These are phyloP conservation scores for Perccottus glenii DNA, from an alignment of 2,113 vertebrate species.

Conservation along the genomic window DNA sequence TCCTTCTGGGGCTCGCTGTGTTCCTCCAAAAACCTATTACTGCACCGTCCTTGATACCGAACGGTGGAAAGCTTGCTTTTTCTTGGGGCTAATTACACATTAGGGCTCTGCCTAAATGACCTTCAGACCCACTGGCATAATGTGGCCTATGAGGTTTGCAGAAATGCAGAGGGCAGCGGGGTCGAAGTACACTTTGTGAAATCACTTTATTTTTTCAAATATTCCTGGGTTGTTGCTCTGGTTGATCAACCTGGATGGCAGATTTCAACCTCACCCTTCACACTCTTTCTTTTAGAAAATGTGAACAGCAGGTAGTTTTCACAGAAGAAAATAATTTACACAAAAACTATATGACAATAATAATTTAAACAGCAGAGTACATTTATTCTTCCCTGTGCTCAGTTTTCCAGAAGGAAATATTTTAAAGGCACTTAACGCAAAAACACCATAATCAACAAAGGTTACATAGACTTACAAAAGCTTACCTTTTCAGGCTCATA, in stretches of 20 bases:
- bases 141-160: neutral
- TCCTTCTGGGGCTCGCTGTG: neutral
- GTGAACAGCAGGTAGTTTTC: no score
- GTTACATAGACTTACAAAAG: no score
- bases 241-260: no score
- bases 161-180: neutral
- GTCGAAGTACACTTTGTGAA: neutral
- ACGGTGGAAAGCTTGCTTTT: slow-evolving; percentile 7
- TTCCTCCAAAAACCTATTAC: slow-evolving; percentile 39
- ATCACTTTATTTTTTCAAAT: slow-evolving; percentile 7
- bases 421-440: slow-evolving; percentile 36
- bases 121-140: slow-evolving; percentile 5
- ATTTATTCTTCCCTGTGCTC: slow-evolving; percentile 9
- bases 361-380: no score
- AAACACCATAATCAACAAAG: slow-evolving; percentile 55
- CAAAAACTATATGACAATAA: no score
- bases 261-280: no score
- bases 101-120: slow-evolving; percentile 25
- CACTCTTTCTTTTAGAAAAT: no score
- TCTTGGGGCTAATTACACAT: slow-evolving; percentile 33
- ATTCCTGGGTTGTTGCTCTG: neutral
- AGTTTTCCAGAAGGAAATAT: slow-evolving; percentile 52
- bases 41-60: slow-evolving; percentile 34
- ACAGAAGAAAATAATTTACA: no score
- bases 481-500: slow-evolving; percentile 10